These are phyloP conservation scores for Agrypnia vestita DNA, from an alignment of 1,140 invertebrate species.

Conservation along the genomic window DNA sequence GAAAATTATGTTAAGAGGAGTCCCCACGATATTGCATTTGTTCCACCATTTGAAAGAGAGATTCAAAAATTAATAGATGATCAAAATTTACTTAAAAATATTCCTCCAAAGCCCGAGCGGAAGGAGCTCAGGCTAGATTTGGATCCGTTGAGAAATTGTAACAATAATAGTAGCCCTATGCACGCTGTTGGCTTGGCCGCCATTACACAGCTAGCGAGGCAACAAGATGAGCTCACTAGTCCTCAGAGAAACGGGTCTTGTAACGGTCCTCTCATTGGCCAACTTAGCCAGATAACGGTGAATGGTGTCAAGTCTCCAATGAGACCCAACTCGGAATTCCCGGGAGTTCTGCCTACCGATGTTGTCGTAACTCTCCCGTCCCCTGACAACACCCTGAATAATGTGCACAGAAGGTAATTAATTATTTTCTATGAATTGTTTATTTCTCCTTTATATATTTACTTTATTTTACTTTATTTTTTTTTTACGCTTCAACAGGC, in stretches of 20 bases:
- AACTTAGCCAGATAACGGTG: conserved; percentile 32
- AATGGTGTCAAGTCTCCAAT: conserved; percentile 59
- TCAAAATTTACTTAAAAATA: conserved; percentile 77
- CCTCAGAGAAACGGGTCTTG: conserved; percentile 60
- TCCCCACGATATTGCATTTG: conserved; percentile 70
- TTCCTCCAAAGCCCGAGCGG: conserved; percentile 73
- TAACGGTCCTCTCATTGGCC: conserved; percentile 42
- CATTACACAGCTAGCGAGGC: conserved; percentile 75
- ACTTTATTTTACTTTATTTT: too few relatives aligned
- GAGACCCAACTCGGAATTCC: conserved; percentile 65
- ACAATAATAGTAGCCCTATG: conserved; percentile 72
- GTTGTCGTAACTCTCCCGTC: conserved; percentile 70
- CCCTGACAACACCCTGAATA: conserved; percentile 63
- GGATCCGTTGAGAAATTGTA: conserved; percentile 68
- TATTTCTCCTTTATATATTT: conserved; percentile 8
- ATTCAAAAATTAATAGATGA: conserved; percentile 83
- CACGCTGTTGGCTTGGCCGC: conserved; percentile 78
- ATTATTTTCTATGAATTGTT: conserved; percentile 1
- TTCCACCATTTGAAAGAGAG: conserved; percentile 81
- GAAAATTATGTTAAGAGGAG: conserved; percentile 70
- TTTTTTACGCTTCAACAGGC: too few relatives aligned
- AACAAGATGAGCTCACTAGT: conserved; percentile 62
- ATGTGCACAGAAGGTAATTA: conserved; percentile 60
- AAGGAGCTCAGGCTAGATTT: conserved; percentile 73
- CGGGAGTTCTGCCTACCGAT: conserved; percentile 70